phyloP scores from a whole-genome alignment of 2,797 vertebrate genomes.

The Micrastur ruficollis region DNA sequence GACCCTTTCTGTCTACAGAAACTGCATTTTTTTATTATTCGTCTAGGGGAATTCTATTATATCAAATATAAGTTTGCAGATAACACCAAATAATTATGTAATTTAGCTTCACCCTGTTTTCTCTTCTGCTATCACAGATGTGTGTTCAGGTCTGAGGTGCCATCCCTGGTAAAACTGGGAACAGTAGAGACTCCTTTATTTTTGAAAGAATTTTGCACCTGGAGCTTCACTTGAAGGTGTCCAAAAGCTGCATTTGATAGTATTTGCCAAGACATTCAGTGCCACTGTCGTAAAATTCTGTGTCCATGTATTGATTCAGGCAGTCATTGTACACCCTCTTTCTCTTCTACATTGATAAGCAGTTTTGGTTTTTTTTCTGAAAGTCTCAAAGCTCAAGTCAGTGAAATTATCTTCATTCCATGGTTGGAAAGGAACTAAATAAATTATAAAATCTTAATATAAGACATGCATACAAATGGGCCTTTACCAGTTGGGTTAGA shows the following conservation, averaged over 20 bases:
- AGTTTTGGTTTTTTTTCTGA: not conserved
- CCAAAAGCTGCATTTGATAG: not conserved
- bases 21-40: not conserved
- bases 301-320: not conserved
- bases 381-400: not conserved
- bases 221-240: not conserved
- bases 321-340: not conserved
- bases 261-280: not conserved
- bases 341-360: not conserved
- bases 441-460: not conserved
- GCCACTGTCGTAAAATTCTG: not conserved
- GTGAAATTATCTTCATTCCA: not conserved
- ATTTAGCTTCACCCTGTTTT: not conserved
- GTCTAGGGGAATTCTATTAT: not conserved
- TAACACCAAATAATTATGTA: not conserved
- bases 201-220: not conserved
- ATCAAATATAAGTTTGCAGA: not conserved
- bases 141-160: not conserved
- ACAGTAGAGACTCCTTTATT: not conserved
- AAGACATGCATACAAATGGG: not conserved
- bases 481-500: not conserved
- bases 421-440: not conserved
- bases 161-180: not conserved
- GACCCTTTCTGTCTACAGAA: not conserved
- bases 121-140: not conserved